Conservation (phyloP, 2,888 invertebrate species). For the Campopleginae sp. region DNA sequence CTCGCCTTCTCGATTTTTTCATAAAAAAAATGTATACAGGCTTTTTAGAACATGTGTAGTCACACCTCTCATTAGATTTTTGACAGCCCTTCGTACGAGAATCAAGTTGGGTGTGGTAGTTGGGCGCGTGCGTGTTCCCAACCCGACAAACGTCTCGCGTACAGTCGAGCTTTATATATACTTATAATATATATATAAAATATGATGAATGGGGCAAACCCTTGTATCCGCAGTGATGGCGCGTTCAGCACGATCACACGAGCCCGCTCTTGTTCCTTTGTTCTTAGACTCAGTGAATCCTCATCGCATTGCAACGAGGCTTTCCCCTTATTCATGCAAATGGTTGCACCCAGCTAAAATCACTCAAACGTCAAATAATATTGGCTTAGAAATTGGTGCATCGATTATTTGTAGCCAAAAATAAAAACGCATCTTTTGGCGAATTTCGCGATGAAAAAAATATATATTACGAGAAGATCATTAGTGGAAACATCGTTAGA, state of each 20-base stretch:
- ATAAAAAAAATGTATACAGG: background rate
- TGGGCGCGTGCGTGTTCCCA: conserved; percentile 71
- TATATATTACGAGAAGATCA: background rate
- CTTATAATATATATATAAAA: conserved; percentile 26
- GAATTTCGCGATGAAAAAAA: background rate
- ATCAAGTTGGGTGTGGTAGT: conserved; percentile 79
- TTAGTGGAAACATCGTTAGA: background rate
- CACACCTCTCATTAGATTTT: conserved; percentile 84
- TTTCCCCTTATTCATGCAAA: conserved; percentile 16
- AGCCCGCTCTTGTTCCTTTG: conserved; percentile 76
- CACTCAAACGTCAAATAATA: conserved; percentile 77
- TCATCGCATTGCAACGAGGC: conserved; percentile 73
- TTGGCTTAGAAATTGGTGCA: conserved; percentile 73
- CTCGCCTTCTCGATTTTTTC: too few relatives aligned
- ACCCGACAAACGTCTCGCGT: conserved; percentile 55
- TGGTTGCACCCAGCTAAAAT: conserved; percentile 73
- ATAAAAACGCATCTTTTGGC: conserved; percentile 73
- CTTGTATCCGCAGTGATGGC: conserved; percentile 66
- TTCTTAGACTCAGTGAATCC: conserved; percentile 81
- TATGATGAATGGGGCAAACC: conserved; percentile 62
- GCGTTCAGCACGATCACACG: conserved; percentile 64
- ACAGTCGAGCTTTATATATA: background rate
- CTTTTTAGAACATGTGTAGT: conserved; percentile 82
- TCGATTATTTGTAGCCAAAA: conserved; percentile 72
- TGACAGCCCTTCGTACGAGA: conserved; percentile 84